Base-by-base conservation (phyloP, 2,113 vertebrate species). In the Zonotrichia leucophrys region DNA sequence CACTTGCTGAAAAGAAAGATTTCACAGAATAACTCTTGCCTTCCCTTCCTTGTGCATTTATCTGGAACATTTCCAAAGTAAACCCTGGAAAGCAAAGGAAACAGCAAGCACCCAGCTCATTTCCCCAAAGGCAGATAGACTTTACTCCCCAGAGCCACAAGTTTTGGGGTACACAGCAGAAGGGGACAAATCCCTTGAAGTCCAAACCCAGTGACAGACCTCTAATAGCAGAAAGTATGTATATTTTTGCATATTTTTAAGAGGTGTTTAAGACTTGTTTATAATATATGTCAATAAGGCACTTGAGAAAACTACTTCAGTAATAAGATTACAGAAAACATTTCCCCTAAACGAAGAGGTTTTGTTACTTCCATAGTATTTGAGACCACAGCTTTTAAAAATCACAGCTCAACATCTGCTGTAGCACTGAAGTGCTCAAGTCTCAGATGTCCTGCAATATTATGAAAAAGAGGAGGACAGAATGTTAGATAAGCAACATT, bases 261-360 rank as follows among this genome's bases (percentile, higher is more conserved):
- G 14, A 63, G 25, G 68, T 77, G 27, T 77, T 59, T 92, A 95
- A 79, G 58, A 88, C 60, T 84, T 94, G 55, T 80, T 96, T 88
- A 60, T 27, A 89, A 79, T 70, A 74, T 31, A n/a, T 14, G n/a
- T 46, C 62, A 72, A 66, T 42, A 41, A 55, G 41, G 31, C 39
- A 64, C 44, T 62, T 8, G 2, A 94, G 82, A 76, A 56, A 92
- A 85, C 56, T 30, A 44, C 1, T 3, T 25, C 22, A 49, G 28
- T 58, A 86, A 39, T 50, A 82, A 64, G 66, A 77, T 60, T 83
- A 81, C n/a, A 47, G 68, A 67, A 49, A 70, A 93, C 8, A 46
- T 24, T 64, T 79, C 5, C 66, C 30, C 44, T 37, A 52, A 86
- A 52, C 0, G 0, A 44, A 67, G 19, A 83, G 11, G 30, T 56